Conservation (phyloP, 2,113 vertebrate genomes). For the Thermophis baileyi region DNA sequence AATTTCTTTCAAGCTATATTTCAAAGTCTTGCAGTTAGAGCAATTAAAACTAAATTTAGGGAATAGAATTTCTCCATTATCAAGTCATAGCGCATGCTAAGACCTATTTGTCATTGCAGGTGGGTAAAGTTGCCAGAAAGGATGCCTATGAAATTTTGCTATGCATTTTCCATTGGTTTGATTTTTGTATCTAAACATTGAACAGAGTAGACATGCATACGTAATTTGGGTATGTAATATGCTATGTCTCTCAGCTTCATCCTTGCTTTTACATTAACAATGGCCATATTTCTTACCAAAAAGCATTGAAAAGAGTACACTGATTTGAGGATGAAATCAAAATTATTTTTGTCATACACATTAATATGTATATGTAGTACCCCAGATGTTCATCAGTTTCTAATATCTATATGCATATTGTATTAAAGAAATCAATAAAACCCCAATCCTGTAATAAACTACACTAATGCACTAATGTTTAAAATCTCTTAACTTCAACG, state of each 20-base stretch:
- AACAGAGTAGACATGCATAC: background rate
- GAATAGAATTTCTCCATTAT: background rate
- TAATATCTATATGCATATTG: background rate
- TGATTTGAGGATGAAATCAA: background rate
- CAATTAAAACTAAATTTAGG: slow-evolving; percentile 1
- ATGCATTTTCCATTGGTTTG: background rate
- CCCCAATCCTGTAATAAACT: background rate
- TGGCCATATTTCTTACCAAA: background rate
- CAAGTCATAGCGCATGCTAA: background rate
- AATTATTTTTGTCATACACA: background rate
- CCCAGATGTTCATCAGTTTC: background rate
- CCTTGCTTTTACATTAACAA: background rate
- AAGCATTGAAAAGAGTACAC: background rate
- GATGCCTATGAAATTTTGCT: background rate
- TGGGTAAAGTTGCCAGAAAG: background rate
- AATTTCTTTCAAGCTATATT: background rate
- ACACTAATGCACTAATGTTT: background rate
- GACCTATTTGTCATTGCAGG: background rate
- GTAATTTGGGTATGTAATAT: background rate
- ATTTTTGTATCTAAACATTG: background rate
- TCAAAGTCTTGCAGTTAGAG: background rate
- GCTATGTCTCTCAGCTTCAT: background rate
- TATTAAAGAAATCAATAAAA: background rate
- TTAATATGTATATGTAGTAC: background rate
- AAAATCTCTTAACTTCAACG: background rate